A percentile compares a stretch with the other conserved stretches of the same genome.
Conservation (phyloP, 2,888 invertebrate species). For the Timema podura region DNA sequence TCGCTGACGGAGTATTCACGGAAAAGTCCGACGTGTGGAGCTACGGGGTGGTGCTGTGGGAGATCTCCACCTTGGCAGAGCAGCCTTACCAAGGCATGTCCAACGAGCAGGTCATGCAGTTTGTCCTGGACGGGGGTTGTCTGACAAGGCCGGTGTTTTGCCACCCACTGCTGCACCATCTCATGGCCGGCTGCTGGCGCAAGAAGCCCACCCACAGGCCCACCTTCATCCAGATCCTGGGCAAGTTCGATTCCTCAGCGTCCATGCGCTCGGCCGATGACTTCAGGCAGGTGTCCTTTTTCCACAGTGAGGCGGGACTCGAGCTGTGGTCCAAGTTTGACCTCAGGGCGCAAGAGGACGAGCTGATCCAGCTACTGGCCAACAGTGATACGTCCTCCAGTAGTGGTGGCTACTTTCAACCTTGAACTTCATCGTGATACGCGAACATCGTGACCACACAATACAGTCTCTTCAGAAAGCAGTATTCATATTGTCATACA, state of each 20-base stretch:
- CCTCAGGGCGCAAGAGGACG: conserved; percentile 10
- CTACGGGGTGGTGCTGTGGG: conserved; percentile 71
- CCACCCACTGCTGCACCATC: conserved; percentile 58
- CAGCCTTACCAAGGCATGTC: conserved; percentile 68
- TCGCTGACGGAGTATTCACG: conserved; percentile 64
- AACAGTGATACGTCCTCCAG: neutral
- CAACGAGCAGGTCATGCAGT: conserved; percentile 58
- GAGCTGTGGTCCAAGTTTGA: neutral
- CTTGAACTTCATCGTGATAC: neutral
- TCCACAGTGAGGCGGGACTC: conserved; percentile 38
- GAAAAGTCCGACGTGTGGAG: conserved; percentile 62
- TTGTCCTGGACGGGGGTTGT: conserved; percentile 55
- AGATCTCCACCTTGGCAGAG: conserved; percentile 69
- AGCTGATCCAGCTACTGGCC: conserved; percentile 3
- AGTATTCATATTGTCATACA: too few species aligned
- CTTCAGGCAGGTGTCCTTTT: conserved; percentile 58
- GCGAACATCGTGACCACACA: too few species aligned
- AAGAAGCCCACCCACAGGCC: conserved; percentile 60
- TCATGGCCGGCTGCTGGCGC: conserved; percentile 67
- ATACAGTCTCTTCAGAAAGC: too few species aligned
- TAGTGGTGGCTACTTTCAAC: neutral
- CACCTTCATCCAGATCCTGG: conserved; percentile 58
- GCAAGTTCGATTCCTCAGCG: conserved; percentile 49
- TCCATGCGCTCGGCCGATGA: conserved; percentile 52
- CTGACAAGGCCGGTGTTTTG: conserved; percentile 61